Evolutionary conservation across 2,113 vertebrate species (phyloP).

Genomic region (Ceyx cyanopectus): DNA sequence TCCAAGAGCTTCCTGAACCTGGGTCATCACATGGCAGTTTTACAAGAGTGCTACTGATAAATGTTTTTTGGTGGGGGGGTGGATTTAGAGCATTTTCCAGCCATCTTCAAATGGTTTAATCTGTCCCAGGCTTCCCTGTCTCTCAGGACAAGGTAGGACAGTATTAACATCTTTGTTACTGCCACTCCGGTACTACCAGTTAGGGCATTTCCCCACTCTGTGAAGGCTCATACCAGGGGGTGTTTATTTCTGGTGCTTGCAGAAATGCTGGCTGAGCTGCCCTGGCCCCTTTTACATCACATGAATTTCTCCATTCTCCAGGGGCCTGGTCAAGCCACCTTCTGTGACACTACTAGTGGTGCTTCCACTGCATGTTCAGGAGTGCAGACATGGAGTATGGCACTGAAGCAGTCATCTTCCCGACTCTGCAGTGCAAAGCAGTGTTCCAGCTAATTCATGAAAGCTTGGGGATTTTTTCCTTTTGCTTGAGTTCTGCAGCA

Average conservation of each 20-base stretch:
- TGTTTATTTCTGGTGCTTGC: background rate
- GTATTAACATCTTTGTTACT: background rate
- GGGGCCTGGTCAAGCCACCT: fast-evolving
- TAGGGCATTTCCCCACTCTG: background rate
- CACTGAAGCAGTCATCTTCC: background rate
- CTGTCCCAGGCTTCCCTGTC: background rate
- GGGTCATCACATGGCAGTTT: background rate
- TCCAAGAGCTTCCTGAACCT: background rate
- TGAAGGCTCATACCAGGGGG: background rate
- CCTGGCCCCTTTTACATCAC: background rate
- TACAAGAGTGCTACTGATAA: too few species aligned
- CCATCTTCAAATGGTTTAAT: background rate
- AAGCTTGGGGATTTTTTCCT: background rate
- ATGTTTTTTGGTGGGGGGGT: background rate
- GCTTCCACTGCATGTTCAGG: fast-evolving
- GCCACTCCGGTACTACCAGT: background rate
- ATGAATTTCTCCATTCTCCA: fast-evolving
- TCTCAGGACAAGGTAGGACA: background rate
- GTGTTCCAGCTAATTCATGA: background rate
- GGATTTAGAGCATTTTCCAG: background rate
- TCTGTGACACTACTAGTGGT: fast-evolving
- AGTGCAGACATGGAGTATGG: fast-evolving
- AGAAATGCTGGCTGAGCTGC: background rate
- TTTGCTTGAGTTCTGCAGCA: background rate
- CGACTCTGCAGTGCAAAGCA: fast-evolving